These are phyloP conservation scores for Apostichopus californicus DNA, from an alignment of 35 echinoderm and acorn worm species.

Conservation along the genomic window DNA sequence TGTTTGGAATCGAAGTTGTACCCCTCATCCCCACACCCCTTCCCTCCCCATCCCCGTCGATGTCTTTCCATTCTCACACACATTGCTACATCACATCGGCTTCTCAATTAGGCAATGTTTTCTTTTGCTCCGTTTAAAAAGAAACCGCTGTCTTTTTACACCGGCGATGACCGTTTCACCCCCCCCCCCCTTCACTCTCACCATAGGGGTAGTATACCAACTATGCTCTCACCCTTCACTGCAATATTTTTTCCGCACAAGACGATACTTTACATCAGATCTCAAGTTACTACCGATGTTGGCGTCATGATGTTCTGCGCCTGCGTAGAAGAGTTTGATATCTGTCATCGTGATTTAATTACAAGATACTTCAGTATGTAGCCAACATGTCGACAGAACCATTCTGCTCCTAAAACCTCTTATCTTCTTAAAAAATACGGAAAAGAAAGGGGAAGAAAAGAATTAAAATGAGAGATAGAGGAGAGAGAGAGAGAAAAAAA, in stretches of 20 bases:
- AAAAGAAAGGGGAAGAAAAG: too few species aligned
- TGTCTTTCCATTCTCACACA: too few species aligned
- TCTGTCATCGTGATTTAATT: conserved; percentile 11
- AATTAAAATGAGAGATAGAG: not conserved
- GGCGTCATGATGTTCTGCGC: not conserved
- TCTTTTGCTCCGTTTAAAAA: too few species aligned
- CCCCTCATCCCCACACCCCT: too few species aligned
- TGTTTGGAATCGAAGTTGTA: too few species aligned
- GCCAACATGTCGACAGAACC: not conserved
- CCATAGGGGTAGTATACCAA: not conserved
- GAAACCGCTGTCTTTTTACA: too few species aligned
- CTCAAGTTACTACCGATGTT: not conserved
- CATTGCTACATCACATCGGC: too few species aligned
- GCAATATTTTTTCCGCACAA: not conserved
- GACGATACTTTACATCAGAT: not conserved
- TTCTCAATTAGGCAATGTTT: too few species aligned
- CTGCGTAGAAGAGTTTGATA: not conserved
- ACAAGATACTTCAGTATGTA: conserved; percentile 14
- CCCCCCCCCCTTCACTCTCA: not conserved
- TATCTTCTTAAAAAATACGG: not conserved
- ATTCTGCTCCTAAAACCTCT: not conserved
- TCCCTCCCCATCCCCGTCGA: too few species aligned
- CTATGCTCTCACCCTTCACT: not conserved
- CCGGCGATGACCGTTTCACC: too few species aligned
- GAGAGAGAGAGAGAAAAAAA: not conserved